These are phyloP conservation scores for Marcusenius ussheri DNA, from an alignment of 2,113 vertebrate species.

Conservation along the genomic window DNA sequence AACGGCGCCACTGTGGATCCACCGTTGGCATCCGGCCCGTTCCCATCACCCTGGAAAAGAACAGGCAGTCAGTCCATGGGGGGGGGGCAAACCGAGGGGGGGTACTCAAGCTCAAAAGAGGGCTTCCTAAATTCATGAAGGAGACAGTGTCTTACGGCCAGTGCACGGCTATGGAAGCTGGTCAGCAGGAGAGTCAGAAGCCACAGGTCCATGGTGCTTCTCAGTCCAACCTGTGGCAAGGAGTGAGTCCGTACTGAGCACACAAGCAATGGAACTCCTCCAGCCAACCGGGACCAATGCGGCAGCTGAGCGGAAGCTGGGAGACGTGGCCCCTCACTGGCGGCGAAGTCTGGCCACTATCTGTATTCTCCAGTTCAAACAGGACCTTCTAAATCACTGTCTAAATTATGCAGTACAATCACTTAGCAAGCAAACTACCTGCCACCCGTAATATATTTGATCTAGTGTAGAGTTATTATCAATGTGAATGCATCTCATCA, in stretches of 20 bases:
- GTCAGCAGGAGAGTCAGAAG: conserved; percentile 60
- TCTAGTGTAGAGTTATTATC: not conserved
- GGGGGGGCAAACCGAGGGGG: not conserved
- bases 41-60: conserved; percentile 49
- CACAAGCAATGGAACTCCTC: not conserved
- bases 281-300: not conserved
- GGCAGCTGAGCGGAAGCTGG: not conserved
- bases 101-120: not conserved
- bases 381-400: not conserved
- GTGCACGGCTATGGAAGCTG: conserved; percentile 52
- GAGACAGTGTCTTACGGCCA: conserved; percentile 47
- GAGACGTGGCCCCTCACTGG: not conserved
- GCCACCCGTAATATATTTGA: not conserved
- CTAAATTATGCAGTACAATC: not conserved
- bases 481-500: not conserved
- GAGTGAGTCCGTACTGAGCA: conserved; percentile 18
- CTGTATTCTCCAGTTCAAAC: not conserved
- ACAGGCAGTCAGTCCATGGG: not conserved
- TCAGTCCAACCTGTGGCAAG: conserved; percentile 38
- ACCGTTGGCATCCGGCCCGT: conserved; percentile 36
- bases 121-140: not conserved
- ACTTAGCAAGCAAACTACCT: not conserved
- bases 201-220: conserved; percentile 56
- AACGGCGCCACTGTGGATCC: conserved; percentile 28
- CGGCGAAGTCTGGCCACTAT: not conserved